A percentile compares a stretch with the other conserved stretches of the same genome.
Evolutionary conservation across 2,797 vertebrate species (phyloP).

Genomic region (Girardinus metallicus): DNA sequence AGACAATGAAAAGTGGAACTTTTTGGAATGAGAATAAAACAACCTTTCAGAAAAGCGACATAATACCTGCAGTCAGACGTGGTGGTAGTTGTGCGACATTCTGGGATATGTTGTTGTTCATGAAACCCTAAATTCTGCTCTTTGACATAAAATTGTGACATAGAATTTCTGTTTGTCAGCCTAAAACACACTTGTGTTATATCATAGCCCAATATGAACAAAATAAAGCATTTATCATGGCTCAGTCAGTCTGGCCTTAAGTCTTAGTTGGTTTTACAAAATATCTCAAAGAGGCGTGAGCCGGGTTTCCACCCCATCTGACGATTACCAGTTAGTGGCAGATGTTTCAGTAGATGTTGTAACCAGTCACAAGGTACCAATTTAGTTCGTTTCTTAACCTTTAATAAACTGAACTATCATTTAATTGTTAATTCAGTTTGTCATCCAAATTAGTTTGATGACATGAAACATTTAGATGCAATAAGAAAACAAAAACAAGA

Average conservation of each 20-base stretch:
- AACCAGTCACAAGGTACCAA: not conserved
- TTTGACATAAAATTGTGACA: not conserved
- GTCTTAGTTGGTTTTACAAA: not conserved
- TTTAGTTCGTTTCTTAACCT: not conserved
- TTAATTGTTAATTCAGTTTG: not conserved
- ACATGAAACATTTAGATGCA: not conserved
- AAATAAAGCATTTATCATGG: not conserved
- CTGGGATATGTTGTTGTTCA: not conserved
- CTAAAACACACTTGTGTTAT: not conserved
- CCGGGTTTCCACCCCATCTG: not conserved
- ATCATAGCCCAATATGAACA: not conserved
- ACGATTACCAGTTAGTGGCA: not conserved
- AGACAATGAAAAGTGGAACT: not conserved
- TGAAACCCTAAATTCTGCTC: not conserved
- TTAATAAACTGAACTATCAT: not conserved
- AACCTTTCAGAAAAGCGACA: not conserved
- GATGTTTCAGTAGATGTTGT: not conserved
- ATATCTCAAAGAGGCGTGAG: not conserved
- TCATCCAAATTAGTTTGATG: not conserved
- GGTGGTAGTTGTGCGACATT: not conserved
- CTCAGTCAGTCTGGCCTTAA: not conserved
- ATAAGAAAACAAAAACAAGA: too few relatives aligned
- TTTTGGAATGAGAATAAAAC: not conserved
- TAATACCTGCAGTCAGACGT: not conserved
- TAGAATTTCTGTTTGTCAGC: not conserved